Conservation (phyloP, 2,113 vertebrate species). For the Setophaga coronata region DNA sequence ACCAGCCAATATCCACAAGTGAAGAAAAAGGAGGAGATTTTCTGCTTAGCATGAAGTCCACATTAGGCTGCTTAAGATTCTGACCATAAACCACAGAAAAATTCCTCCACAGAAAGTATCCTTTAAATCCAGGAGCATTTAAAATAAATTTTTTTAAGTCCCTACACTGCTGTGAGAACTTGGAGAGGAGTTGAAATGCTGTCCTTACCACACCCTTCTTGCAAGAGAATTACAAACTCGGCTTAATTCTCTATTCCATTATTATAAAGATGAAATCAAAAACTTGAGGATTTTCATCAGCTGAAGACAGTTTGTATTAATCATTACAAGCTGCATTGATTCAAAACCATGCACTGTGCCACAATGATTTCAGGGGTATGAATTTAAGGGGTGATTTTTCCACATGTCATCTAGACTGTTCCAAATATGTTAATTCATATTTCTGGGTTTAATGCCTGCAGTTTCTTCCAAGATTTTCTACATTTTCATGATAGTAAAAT, state of each 20-base stretch:
- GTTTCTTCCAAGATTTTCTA: not conserved
- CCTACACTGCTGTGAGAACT: not conserved
- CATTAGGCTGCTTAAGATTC: not conserved
- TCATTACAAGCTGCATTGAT: not conserved
- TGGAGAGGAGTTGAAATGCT: not conserved
- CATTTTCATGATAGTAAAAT: not conserved
- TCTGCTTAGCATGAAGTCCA: accelerated
- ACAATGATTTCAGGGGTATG: accelerated
- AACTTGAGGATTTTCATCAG: not conserved
- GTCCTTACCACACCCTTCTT: not conserved
- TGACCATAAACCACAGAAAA: not conserved
- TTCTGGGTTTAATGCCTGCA: not conserved
- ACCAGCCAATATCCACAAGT: not conserved
- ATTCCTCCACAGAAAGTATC: not conserved
- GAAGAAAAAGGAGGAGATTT: not conserved
- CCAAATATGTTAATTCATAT: not conserved
- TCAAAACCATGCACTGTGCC: not conserved
- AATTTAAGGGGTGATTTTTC: not conserved
- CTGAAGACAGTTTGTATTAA: not conserved
- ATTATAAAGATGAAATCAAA: not conserved
- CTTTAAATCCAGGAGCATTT: not conserved
- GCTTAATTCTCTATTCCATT: not conserved
- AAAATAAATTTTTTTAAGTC: not conserved
- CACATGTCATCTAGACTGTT: not conserved
- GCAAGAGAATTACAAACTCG: not conserved